Percentiles rank a stretch among this genome's conserved stretches.
phyloP scores from a whole-genome alignment of 2,797 vertebrate species.

The Cichlasoma orientale region DNA sequence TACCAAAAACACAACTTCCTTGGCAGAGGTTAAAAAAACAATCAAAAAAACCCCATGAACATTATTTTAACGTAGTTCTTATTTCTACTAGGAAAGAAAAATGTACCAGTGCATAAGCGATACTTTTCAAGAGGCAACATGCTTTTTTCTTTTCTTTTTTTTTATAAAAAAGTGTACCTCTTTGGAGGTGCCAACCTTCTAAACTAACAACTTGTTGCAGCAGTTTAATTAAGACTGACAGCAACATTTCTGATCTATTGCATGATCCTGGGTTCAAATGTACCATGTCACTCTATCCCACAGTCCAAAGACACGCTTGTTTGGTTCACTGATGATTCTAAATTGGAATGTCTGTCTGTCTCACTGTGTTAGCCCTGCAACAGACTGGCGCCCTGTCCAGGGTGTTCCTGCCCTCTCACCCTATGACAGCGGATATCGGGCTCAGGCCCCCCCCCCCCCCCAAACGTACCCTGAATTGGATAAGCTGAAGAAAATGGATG shows the following conservation, averaged over 20 bases:
- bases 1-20: no score
- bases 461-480: not conserved
- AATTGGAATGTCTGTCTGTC: not conserved
- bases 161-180: not conserved
- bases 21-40: no score
- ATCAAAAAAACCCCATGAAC: not conserved
- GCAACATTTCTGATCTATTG: no score
- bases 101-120: not conserved
- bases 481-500: not conserved
- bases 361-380: not conserved
- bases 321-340: not conserved
- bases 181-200: not conserved
- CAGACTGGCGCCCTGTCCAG: not conserved
- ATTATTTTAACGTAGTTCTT: not conserved
- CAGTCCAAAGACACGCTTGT: not conserved
- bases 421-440: not conserved
- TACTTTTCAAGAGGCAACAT: not conserved
- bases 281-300: not conserved
- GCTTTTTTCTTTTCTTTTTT: not conserved
- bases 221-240: not conserved
- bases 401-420: not conserved
- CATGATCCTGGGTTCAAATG: not conserved
- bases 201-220: not conserved
- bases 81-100: not conserved
- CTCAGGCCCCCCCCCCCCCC: rapidly evolving